Percentiles rank a stretch among this genome's conserved stretches.
These are phyloP conservation scores for Lamellibrachia luymesi DNA, from an alignment of 1,140 invertebrate species.

Conservation along the genomic window DNA sequence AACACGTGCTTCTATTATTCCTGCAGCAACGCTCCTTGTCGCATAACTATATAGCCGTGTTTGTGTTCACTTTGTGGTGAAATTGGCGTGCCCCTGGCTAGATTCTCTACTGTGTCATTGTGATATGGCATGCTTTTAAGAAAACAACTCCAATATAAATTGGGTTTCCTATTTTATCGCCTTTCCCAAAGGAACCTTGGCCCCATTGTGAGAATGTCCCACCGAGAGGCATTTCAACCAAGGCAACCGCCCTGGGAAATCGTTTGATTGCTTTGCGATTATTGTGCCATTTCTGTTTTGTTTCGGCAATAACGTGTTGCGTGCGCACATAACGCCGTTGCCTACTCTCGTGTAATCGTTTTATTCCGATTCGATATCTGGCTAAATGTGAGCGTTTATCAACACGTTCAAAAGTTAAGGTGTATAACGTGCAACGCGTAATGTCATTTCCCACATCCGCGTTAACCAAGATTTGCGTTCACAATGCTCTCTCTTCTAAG, in stretches of 20 bases:
- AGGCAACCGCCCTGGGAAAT: neutral
- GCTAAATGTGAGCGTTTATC: neutral
- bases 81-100: neutral
- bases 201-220: neutral
- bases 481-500: neutral
- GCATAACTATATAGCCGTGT: too few relatives aligned
- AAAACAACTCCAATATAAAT: neutral
- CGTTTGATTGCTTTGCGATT: constrained; percentile 4
- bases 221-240: neutral
- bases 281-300: neutral
- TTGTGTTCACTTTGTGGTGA: too few relatives aligned
- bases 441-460: neutral
- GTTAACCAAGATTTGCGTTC: neutral
- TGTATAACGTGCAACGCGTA: neutral
- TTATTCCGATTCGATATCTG: neutral
- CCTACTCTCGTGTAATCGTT: neutral
- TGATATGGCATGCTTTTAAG: neutral
- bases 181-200: neutral
- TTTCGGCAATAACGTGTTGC: neutral
- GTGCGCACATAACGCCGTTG: neutral
- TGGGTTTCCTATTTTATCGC: neutral
- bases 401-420: neutral
- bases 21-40: too few relatives aligned
- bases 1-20: too few relatives aligned
- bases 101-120: neutral